phyloP scores from a whole-genome alignment of 2,797 vertebrate genomes.

The Sebastes matsubarae region DNA sequence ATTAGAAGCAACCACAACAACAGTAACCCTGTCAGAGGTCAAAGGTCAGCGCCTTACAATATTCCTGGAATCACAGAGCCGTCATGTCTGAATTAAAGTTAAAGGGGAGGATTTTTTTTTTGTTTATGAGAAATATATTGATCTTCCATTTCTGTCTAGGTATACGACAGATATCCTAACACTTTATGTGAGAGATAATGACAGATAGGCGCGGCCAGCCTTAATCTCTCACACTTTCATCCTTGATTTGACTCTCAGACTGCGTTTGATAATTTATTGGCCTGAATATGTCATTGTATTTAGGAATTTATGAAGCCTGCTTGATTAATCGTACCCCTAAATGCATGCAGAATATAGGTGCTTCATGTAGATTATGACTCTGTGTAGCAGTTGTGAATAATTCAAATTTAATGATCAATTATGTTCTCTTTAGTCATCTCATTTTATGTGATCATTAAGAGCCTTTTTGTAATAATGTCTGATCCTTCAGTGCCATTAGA shows the following conservation, averaged over 20 bases:
- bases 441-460: constrained; percentile 9
- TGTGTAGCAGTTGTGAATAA: neutral
- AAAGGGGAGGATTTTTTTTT: neutral
- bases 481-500: neutral
- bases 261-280: constrained; percentile 40
- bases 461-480: neutral
- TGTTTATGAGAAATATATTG: constrained; percentile 25
- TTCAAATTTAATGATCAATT: constrained; percentile 12
- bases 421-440: neutral
- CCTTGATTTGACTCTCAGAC: constrained; percentile 35
- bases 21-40: neutral
- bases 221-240: constrained; percentile 57
- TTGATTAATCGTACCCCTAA: constrained; percentile 4
- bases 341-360: constrained; percentile 20
- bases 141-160: constrained; percentile 21
- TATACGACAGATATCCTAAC: constrained; percentile 26
- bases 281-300: constrained; percentile 58
- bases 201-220: constrained; percentile 23
- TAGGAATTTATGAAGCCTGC: constrained; percentile 4
- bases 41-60: constrained; percentile 26
- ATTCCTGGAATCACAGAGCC: constrained; percentile 20
- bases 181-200: constrained; percentile 16
- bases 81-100: constrained; percentile 8
- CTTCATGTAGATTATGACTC: neutral
- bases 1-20: constrained; percentile 13